These are phyloP conservation scores for Halcyon smyrnensis DNA, from an alignment of 2,797 vertebrate genomes.

Conservation along the genomic window DNA sequence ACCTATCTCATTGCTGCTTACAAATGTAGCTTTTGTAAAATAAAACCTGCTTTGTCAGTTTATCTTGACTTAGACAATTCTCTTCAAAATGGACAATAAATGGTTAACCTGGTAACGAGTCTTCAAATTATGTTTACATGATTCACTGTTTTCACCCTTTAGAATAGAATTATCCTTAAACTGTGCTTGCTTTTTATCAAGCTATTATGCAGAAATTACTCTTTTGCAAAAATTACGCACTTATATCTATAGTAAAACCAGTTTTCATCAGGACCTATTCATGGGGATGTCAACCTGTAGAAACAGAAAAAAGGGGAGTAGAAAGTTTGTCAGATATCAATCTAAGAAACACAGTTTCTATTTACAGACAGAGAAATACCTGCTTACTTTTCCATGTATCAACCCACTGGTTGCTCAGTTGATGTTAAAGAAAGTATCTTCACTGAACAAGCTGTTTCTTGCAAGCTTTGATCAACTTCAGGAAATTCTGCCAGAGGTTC, in stretches of 20 bases:
- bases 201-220: not conserved
- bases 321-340: not conserved
- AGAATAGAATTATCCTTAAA: not conserved
- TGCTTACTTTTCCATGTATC: constrained; percentile 88
- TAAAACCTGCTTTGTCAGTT: not conserved
- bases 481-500: constrained; percentile 87
- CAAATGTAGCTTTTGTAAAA: not conserved
- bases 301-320: not conserved
- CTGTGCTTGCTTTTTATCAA: not conserved
- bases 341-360: constrained; percentile 31
- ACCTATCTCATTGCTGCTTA: not conserved
- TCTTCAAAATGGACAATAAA: not conserved
- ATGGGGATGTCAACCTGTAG: not conserved
- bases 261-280: not conserved
- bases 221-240: not conserved
- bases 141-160: not conserved
- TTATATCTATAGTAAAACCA: not conserved
- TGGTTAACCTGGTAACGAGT: not conserved
- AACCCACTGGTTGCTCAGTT: constrained; percentile 90
- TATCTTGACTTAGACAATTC: not conserved
- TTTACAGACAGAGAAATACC: constrained; percentile 84
- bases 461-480: constrained; percentile 83
- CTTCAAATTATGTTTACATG: not conserved
- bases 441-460: constrained; percentile 83
- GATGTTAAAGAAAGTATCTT: constrained; percentile 85